These are phyloP conservation scores for Tiliqua scincoides DNA, from an alignment of 2,113 vertebrate genomes.

Conservation along the genomic window DNA sequence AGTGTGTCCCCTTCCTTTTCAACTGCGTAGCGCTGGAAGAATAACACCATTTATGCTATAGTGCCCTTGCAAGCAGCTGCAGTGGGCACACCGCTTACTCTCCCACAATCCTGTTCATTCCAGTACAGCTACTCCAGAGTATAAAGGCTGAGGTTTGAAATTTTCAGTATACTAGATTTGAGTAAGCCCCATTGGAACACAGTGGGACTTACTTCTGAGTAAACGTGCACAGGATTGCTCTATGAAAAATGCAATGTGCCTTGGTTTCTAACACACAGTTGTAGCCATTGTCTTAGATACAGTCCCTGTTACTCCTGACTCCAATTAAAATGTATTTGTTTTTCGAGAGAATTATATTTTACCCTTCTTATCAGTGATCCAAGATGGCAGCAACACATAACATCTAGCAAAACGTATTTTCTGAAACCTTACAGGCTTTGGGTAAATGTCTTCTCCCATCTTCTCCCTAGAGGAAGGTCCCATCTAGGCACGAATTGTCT, in stretches of 20 bases:
- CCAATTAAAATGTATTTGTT: too few relatives aligned
- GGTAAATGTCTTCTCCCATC: neutral
- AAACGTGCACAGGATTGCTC: too few relatives aligned
- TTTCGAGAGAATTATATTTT: too few relatives aligned
- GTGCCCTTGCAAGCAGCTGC: slow-evolving; percentile 56
- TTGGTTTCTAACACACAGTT: neutral
- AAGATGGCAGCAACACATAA: too few relatives aligned
- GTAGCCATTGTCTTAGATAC: neutral
- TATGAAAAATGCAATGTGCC: neutral
- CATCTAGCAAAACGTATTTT: too few relatives aligned
- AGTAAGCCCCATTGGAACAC: too few relatives aligned
- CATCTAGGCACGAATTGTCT: too few relatives aligned
- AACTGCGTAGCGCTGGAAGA: slow-evolving; percentile 54
- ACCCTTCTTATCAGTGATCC: too few relatives aligned
- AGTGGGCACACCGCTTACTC: neutral
- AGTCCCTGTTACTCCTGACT: neutral
- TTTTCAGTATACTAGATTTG: neutral
- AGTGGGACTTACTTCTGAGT: too few relatives aligned
- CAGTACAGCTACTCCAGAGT: neutral
- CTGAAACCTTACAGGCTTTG: neutral
- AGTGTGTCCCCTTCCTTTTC: slow-evolving; percentile 57
- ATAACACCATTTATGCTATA: slow-evolving; percentile 40
- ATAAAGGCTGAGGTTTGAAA: neutral
- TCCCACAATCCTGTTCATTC: neutral
- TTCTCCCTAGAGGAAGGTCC: too few relatives aligned